Conservation (phyloP, 2,797 vertebrate species). For the Prionace glauca region DNA sequence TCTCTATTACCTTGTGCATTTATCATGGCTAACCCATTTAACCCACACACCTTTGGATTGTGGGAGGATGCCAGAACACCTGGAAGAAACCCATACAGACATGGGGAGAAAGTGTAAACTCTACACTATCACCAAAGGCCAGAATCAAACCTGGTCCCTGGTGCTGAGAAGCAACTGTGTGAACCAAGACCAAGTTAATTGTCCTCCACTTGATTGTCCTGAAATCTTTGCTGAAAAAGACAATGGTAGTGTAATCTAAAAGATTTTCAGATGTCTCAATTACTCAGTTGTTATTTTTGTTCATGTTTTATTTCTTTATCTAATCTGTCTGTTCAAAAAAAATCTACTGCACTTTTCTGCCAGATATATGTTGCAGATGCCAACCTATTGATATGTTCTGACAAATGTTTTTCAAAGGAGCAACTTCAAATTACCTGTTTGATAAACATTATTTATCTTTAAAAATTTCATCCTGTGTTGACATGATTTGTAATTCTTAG, state of each 20-base stretch:
- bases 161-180: too few relatives aligned
- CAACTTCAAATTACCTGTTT: background rate
- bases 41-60: too few relatives aligned
- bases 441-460: conserved; percentile 14
- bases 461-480: conserved; percentile 7
- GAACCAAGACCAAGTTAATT: too few relatives aligned
- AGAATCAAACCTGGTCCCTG: too few relatives aligned
- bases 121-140: too few relatives aligned
- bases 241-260: background rate
- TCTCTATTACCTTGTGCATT: too few relatives aligned
- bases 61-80: too few relatives aligned
- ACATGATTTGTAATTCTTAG: background rate
- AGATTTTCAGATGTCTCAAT: background rate
- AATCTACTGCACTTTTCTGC: background rate
- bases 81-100: too few relatives aligned
- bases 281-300: background rate
- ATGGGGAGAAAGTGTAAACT: too few relatives aligned
- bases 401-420: background rate
- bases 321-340: background rate
- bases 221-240: background rate
- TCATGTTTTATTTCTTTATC: background rate
- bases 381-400: background rate
- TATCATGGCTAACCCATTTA: too few relatives aligned
- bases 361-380: conserved; percentile 11
- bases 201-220: background rate